Base-by-base conservation (phyloP, 1,140 invertebrate species). In the Meloidogyne chitwoodi region DNA sequence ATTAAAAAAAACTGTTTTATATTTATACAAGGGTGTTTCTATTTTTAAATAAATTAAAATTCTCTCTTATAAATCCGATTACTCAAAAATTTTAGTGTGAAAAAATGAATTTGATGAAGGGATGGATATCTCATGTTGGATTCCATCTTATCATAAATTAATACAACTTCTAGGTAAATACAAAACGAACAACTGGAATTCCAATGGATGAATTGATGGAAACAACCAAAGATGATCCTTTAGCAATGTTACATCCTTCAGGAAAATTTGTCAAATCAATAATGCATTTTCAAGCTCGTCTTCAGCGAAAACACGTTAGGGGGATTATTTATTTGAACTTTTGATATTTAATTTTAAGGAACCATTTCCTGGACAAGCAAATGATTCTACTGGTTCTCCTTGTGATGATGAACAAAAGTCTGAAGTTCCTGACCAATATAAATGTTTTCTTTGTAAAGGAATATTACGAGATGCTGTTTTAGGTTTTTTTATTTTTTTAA, bases 141-240 rank as follows among this genome's bases (percentile, higher is more conserved):
- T n/a, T 56, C n/a, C 29, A 34, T 8, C 6, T n/a, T 19, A 67
- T 19, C 14, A 41, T 41, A 67, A 67, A 67, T 41, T 41, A 6
- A 5, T 8, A 67, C 14, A n/a, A 67, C 38, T 67, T 67, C 22
- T 67, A 34, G 65, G 65, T 67, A 80, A 90, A 95, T 86, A 92
- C 94, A 56, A 93, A 93, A 85, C 92, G 95, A 85, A 95, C 93
- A 85, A 97, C 96, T 75, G 96, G 96, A n/a, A 98, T 99, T 85
- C 96, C 96, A 24, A 90, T 93, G 76, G 95, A 86, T 48, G 88
- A 94, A 90, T 96, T 98, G 89, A 94, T 98, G 91, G 93, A 95
- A 76, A 89, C 88, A 0, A 92, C 92, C 41, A 93, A 94, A 6
- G 93, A 94, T 84, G 93, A 93, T 71, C 93, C 93, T 61, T 90